phyloP scores from a whole-genome alignment of 1,140 invertebrate species.

The Sitobion miscanthi region DNA sequence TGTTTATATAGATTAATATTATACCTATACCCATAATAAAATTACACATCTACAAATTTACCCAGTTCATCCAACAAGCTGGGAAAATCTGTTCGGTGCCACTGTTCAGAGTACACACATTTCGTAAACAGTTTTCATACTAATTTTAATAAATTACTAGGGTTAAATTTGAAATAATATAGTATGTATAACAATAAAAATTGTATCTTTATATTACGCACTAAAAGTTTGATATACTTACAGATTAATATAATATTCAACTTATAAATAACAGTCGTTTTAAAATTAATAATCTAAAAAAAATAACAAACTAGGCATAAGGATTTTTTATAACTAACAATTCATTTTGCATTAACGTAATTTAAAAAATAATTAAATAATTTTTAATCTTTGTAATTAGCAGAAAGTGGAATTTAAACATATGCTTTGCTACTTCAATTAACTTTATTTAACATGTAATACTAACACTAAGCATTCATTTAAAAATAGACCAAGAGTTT shows the following conservation, averaged over 20 bases:
- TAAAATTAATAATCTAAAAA: background rate
- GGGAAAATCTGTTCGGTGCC: background rate
- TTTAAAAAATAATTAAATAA: background rate
- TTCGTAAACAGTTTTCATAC: background rate
- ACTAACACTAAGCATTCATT: background rate
- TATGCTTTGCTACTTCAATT: background rate
- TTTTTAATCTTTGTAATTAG: background rate
- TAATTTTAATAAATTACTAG: background rate
- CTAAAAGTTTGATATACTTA: background rate
- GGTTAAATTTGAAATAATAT: background rate
- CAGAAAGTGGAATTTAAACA: background rate
- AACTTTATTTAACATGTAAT: background rate
- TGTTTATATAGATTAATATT: background rate
- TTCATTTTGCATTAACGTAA: background rate
- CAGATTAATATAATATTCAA: background rate
- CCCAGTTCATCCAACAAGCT: too few species aligned
- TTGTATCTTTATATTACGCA: background rate
- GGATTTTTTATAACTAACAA: background rate
- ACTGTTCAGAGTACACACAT: background rate
- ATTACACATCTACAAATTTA: background rate
- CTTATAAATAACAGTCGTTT: background rate
- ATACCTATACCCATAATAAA: background rate
- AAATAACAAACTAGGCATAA: background rate
- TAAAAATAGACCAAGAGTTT: slow-evolving; percentile 7
- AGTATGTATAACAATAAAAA: background rate